Base-by-base conservation (phyloP, 2,113 vertebrate genomes). In the Carollia perspicillata region DNA sequence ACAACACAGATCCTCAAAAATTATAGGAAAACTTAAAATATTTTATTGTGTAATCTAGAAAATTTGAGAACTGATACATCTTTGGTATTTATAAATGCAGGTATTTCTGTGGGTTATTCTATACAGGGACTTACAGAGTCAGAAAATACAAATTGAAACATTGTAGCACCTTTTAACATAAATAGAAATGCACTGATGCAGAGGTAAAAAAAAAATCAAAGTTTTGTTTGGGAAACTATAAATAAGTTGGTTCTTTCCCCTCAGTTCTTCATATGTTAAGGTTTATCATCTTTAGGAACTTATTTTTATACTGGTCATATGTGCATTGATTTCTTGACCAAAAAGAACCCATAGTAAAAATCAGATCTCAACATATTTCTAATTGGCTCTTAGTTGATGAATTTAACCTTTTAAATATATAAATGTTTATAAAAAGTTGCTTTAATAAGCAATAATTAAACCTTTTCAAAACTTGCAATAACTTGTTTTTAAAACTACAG, bases 141-240 rank as follows among this genome's bases (percentile, higher is more conserved):
- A 95, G 94, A 85, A 97, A 74, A 96, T 97, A 97, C 18, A 97
- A 97, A 96, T 65, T 94, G 96, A 94, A 94, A 96, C 51, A 60
- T 97, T 97, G 89, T 97, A 98, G 98, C 98, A 98, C 98, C 98
- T 98, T 98, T 98, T 98, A 98, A 98, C 98, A 98, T 98, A 98
- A 98, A 98, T 98, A 98, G 97, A 98, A 98, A 98, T 98, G 97
- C 97, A 97, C 72, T 26, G 96, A 97, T 98, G 96, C 95, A 97
- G 98, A 96, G 98, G 97, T 97, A 96, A 97, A 95, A 85, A 92
- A 65, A 80, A 53, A 69, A 90, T 84, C 96, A 92, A 81, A 69
- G 79, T 84, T 92, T 42, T 89, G 65, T 75, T 75, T 92, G 94
- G 96, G 75, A 93, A 89, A 77, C 63, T 74, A 69, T 95, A 81